Percentiles rank a stretch among this genome's conserved stretches.
phyloP scores from a whole-genome alignment of 2,797 vertebrate genomes.

The Sebastes minor region DNA sequence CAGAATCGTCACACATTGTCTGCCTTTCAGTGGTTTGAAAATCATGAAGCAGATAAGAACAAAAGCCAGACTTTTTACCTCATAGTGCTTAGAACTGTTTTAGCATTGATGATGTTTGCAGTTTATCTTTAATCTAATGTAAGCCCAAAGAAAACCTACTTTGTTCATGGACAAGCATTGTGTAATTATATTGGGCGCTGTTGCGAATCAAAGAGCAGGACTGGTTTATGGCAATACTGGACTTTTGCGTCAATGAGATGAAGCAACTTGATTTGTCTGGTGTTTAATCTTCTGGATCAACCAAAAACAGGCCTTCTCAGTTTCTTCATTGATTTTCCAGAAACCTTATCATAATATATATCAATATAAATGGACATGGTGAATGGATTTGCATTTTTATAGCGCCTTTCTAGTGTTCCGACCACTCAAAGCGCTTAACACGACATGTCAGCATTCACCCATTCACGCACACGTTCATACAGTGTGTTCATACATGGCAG shows the following conservation, averaged over 20 bases:
- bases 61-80: not conserved
- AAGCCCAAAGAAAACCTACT: not conserved
- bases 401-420: not conserved
- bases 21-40: not conserved
- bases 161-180: not conserved
- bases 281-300: not conserved
- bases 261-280: not conserved
- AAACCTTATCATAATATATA: not conserved
- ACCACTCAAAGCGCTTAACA: too few relatives aligned
- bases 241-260: not conserved
- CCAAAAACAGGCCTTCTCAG: not conserved
- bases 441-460: too few relatives aligned
- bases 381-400: not conserved
- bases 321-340: not conserved
- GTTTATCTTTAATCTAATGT: conserved; percentile 17
- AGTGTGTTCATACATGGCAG: too few relatives aligned
- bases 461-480: too few relatives aligned
- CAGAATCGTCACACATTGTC: not conserved
- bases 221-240: not conserved
- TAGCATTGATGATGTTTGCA: not conserved
- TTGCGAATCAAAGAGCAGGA: not conserved
- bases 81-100: not conserved
- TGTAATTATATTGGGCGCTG: not conserved
- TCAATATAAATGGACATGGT: not conserved
- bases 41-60: not conserved